These are phyloP conservation scores for Caenorhabditis remanei DNA, from an alignment of 1,140 invertebrate genomes.

Conservation along the genomic window DNA sequence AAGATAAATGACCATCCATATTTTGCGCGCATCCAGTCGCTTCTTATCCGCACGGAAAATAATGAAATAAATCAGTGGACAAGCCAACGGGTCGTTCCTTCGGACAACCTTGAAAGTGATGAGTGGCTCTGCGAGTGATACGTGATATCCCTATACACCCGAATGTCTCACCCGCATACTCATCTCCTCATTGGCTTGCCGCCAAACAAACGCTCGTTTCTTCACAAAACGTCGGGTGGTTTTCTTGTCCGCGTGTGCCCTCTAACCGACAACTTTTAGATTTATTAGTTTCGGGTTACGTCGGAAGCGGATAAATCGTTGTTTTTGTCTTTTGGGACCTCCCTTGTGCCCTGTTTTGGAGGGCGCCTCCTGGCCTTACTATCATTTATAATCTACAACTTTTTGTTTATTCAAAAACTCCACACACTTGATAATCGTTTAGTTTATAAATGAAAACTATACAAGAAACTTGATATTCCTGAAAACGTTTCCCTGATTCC, in stretches of 20 bases:
- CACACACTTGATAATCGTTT: neutral
- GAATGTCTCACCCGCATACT: conserved; percentile 16
- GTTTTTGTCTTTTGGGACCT: conserved; percentile 32
- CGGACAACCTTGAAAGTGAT: conserved; percentile 51
- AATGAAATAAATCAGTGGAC: conserved; percentile 38
- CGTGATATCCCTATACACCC: conserved; percentile 44
- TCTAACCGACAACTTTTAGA: conserved; percentile 39
- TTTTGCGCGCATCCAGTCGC: conserved; percentile 21
- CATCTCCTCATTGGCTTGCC: conserved; percentile 40
- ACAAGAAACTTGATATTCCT: conserved; percentile 22
- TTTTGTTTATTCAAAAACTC: neutral
- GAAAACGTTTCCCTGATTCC: neutral
- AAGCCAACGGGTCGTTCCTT: neutral
- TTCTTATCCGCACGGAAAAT: neutral
- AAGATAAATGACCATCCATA: conserved; percentile 42
- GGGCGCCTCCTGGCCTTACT: neutral
- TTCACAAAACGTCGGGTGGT: conserved; percentile 17
- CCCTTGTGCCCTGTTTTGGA: conserved; percentile 15
- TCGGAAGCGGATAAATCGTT: neutral
- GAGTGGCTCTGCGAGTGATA: conserved; percentile 50
- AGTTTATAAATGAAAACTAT: too few relatives aligned
- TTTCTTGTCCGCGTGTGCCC: conserved; percentile 11
- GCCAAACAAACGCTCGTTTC: conserved; percentile 50
- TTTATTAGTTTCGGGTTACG: conserved; percentile 51
- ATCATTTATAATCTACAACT: conserved; percentile 43